Base-by-base conservation (phyloP, 35 echinoderm and acorn worm genomes). In the Lytechinus pictus region DNA sequence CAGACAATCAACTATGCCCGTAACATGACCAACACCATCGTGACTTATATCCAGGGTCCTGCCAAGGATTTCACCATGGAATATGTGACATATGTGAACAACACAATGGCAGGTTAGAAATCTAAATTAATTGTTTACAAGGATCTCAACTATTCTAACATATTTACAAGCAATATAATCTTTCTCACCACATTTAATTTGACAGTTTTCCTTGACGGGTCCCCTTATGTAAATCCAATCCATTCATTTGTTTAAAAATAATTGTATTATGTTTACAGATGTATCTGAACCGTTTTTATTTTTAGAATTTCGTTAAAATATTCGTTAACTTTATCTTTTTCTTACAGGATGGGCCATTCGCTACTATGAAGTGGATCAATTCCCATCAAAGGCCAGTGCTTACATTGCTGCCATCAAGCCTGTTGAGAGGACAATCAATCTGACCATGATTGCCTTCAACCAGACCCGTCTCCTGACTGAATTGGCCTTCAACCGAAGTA, bases 361-460 rank as follows among this genome's bases (percentile, higher is more conserved):
- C 79, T 98, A 97, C 55, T 98, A 98, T 92, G 96, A 98, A 57
- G 89, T 97, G 57, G 54, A 97, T 52, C 93, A 95, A 60, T 87
- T 97, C 28, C 96, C 97, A 91, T 88, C 79, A 53, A 95, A 56
- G 57, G 95, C 95, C n/a, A 58, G 94, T 95, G 12, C 10, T 52
- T 86, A 58, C 56, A 61, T 86, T 86, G 60, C 94, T 29, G 28
- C 86, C 54, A 44, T 95, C 86, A 33, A 95, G 60, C 94, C 86
- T 21, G 14, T 72, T 86, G 28, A 86, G 24, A 29, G 10, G 27
- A 33, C 94, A 95, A 71, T 52, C 27, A 86, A 86, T 88, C 52
- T 95, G 86, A 92, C 58, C 86, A 54, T 58, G 5, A 94, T 93
- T 93, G 56, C 61, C 54, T 19, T 92, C 54, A 93, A 93, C 52